Evolutionary conservation across 2,113 vertebrate species (phyloP).

Genomic region (Ophiodon elongatus): DNA sequence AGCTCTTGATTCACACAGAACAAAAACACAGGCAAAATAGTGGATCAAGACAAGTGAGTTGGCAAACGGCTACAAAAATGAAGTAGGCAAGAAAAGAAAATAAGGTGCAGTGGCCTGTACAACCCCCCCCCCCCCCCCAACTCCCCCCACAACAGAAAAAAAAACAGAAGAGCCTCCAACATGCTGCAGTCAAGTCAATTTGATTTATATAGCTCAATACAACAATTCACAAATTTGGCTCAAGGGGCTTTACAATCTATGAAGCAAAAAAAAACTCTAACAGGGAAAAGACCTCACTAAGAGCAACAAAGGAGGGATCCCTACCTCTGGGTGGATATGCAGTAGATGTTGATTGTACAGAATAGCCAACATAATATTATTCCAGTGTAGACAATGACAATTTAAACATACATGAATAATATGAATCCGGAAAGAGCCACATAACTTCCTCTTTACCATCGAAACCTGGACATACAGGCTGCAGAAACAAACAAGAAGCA

Average conservation of each 20-base stretch:
- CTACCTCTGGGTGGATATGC: too few species aligned
- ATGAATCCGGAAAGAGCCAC: background rate
- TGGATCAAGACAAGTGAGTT: constrained; percentile 31
- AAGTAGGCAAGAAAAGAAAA: background rate
- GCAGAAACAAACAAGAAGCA: background rate
- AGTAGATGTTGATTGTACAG: too few species aligned
- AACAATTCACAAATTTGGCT: background rate
- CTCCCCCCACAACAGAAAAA: background rate
- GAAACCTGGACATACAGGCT: background rate
- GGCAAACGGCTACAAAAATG: constrained; percentile 6
- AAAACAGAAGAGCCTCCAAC: background rate
- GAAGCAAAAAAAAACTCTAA: background rate
- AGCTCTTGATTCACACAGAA: constrained; percentile 27
- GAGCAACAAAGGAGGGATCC: background rate
- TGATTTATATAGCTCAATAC: background rate
- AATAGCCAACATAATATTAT: too few species aligned
- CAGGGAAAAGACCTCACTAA: background rate
- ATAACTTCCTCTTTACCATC: background rate
- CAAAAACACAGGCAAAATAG: background rate
- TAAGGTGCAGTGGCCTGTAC: background rate
- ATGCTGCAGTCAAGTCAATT: constrained; percentile 1
- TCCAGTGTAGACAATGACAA: too few species aligned
- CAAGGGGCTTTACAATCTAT: background rate
- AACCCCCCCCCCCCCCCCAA: too few species aligned
- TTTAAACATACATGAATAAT: background rate